Conservation (phyloP, 1,140 invertebrate species). For the Elysia chlorotica region DNA sequence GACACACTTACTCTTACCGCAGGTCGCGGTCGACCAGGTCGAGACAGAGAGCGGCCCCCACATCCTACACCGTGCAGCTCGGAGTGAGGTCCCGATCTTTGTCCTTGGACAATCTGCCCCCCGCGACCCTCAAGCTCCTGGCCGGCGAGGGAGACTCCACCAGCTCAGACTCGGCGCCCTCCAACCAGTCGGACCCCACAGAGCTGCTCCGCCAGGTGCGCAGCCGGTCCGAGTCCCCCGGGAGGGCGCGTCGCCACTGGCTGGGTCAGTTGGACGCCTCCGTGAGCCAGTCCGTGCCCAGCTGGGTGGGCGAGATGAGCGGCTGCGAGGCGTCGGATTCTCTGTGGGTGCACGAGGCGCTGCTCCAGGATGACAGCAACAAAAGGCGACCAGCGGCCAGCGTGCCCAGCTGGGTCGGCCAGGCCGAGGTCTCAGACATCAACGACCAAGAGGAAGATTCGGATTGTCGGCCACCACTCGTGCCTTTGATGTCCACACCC, state of each 20-base stretch:
- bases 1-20: no score
- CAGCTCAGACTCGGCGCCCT: not conserved
- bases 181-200: conserved; percentile 3
- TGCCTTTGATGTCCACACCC: no score
- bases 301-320: conserved; percentile 40
- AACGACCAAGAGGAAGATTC: no score
- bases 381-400: not conserved
- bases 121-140: not conserved
- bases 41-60: no score
- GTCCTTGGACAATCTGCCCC: not conserved
- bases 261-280: conserved; percentile 30
- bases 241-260: conserved; percentile 16
- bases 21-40: no score
- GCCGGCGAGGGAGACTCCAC: not conserved
- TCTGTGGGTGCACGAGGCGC: not conserved
- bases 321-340: conserved; percentile 32
- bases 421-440: not conserved
- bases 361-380: not conserved
- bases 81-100: not conserved
- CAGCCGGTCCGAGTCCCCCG: conserved; percentile 35
- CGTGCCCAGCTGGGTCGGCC: conserved; percentile 4
- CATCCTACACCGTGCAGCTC: not conserved
- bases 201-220: conserved; percentile 12
- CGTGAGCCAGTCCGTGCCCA: conserved; percentile 30
- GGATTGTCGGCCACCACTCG: no score